Conservation (phyloP, 2,888 invertebrate species). For the Drosophila eohydei region DNA sequence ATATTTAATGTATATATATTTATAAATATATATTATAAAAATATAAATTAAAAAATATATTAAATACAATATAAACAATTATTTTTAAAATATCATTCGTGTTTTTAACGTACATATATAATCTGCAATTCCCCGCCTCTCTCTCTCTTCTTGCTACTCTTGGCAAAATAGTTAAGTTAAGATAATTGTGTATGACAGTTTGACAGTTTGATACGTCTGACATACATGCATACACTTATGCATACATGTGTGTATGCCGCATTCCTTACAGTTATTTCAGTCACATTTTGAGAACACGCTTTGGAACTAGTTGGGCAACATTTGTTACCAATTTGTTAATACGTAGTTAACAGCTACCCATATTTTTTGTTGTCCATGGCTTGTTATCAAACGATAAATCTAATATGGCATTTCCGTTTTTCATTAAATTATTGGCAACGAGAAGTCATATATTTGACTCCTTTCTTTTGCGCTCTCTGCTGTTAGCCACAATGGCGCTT, state of each 20-base stretch:
- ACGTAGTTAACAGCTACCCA: slow-evolving; percentile 7
- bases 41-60: too few species aligned
- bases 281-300: neutral
- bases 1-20: too few species aligned
- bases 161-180: neutral
- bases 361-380: slow-evolving; percentile 3
- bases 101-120: neutral
- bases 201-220: slow-evolving; percentile 6
- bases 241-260: too few species aligned
- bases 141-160: neutral
- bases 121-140: neutral
- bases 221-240: neutral
- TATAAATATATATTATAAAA: too few species aligned
- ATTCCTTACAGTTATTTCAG: slow-evolving; percentile 1
- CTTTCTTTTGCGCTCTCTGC: slow-evolving; percentile 14
- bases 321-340: slow-evolving; percentile 37
- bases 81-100: too few species aligned
- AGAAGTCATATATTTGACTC: slow-evolving; percentile 33
- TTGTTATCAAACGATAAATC: slow-evolving; percentile 71
- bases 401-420: slow-evolving; percentile 74
- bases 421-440: slow-evolving; percentile 72
- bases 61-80: too few species aligned
- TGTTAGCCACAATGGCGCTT: slow-evolving; percentile 46
- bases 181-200: slow-evolving; percentile 2
- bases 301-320: slow-evolving; percentile 36